Base-by-base conservation (phyloP, 2,888 invertebrate species). In the Perizoma affinitatum region DNA sequence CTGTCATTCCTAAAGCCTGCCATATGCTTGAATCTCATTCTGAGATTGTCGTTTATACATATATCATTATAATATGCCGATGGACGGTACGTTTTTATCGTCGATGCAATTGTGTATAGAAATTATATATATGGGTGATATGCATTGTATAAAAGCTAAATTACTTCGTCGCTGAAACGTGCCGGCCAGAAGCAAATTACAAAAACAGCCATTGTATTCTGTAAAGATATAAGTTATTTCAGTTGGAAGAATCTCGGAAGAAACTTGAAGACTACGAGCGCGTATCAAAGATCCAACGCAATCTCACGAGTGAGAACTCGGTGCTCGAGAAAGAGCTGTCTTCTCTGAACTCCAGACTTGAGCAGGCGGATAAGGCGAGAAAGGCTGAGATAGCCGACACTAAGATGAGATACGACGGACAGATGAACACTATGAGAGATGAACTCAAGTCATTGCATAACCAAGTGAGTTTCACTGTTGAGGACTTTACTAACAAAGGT, bases 261-360 rank as follows among this genome's bases (percentile, higher is more conserved):
- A 97, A 97, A 80, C 83, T 97, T 40, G 97, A 96, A 77, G 97
- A 97, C 84, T 97, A 96, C 81, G 96, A 96, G 78, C 96, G 95
- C 81, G 96, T 97, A 4, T 95, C 95, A 46, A 97, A 97, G 86
- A 94, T 96, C 11, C 97, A 97, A 77, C 93, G 96, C 67, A 96
- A 95, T 60, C 93, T 97, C 47, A 95, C 95, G 56, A 95, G 95
- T 3, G 97, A 97, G 72, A 96, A 95, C 58, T 93, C 94, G 0
- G 95, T 95, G 33, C 88, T 96, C 68, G 97, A 97, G 70, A 94
- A 94, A 34, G 97, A 98, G 84, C 91, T 97, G 22, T 93, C 94
- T 64, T 94, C 95, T 54, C 80, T 96, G 41, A 95, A 95, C 78
- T 92, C 93, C 53, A 94, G 94, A 92, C 80, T 96, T 36, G 93